Evolutionary conservation across 2,113 vertebrate genomes (phyloP).

Genomic region (Trochalopteron elliotii): DNA sequence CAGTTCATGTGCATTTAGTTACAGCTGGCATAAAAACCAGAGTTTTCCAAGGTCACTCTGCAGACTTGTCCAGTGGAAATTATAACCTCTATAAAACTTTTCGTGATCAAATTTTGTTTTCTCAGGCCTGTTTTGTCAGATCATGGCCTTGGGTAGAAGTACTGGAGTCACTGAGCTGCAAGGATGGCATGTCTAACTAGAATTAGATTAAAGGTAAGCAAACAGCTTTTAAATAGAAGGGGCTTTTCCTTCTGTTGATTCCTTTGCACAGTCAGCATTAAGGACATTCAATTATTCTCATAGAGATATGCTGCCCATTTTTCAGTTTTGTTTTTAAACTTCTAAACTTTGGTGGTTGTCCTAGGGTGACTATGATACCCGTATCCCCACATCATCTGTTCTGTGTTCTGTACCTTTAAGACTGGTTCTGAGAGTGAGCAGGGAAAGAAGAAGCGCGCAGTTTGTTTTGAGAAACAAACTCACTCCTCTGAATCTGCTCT

Average conservation of each 20-base stretch:
- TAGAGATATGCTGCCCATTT: fast-evolving
- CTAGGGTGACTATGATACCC: too few relatives aligned
- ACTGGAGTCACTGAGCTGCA: neutral
- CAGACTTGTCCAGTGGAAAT: constrained; percentile 42
- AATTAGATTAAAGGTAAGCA: neutral
- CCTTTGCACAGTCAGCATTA: neutral
- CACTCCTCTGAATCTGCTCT: too few relatives aligned
- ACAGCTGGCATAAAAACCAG: constrained; percentile 9
- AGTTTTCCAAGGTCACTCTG: constrained; percentile 40
- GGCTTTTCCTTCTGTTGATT: neutral
- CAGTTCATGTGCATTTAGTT: neutral
- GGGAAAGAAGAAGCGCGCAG: too few relatives aligned
- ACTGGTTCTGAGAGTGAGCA: too few relatives aligned
- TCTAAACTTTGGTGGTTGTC: neutral
- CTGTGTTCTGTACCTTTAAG: too few relatives aligned
- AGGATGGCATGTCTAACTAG: neutral
- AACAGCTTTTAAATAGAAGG: neutral
- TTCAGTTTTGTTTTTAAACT: neutral
- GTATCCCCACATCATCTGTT: too few relatives aligned
- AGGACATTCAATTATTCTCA: neutral
- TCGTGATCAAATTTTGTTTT: constrained; percentile 42
- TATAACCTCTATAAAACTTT: constrained; percentile 17
- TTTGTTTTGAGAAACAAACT: too few relatives aligned
- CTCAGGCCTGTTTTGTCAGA: neutral
- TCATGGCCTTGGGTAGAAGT: neutral